Evolutionary conservation across 2,888 invertebrate genomes (phyloP), one percentile per base, ranked within the genome.

Genomic region (Drosophila neonasuta): DNA sequence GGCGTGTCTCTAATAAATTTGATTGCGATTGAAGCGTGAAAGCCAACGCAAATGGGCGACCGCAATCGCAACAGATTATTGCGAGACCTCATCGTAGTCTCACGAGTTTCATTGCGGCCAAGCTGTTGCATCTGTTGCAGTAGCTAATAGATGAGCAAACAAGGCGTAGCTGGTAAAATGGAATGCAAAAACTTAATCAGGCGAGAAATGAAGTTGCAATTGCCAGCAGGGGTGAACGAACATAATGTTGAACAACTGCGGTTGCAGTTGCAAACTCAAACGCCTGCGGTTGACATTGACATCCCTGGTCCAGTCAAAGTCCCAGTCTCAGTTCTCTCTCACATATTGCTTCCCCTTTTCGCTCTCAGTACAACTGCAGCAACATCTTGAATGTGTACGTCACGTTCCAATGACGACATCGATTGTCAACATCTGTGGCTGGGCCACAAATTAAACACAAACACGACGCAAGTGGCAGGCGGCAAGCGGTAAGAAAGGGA

Each of bases 371-470:
- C 15, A 29, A 29, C 36, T 56, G 45, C 46, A 46, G 32, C 34
- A 46, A 20, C 60, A 50, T 56, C 45, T 56, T 50, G 67, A 61
- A 66, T 32, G 52, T 63, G 59, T 52, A 68, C 50, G 50, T 55
- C 65, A 72, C 68, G 71, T 71, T 17, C 44, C 51, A 65, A 60
- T 70, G 66, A 71, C 73, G 65, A 64, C 81, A 79, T 81, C 73
- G 85, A 81, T 64, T 79, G 86, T 72, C 80, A 74, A 62, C 83
- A 77, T 59, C 71, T 74, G 66, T 72, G 82, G 68, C 69, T 62
- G 70, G 48, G 71, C 61, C 72, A 52, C 84, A 83, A 83, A 86
- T 83, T 73, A 79, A 86, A 81, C 84, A 75, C 77, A 83, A 83
- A 83, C 83, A 85, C 45, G 44, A 15, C 15, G 30, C 15, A 10